These are phyloP conservation scores for Hippocampus mohnikei DNA, from an alignment of 2,113 vertebrate species.

Conservation along the genomic window DNA sequence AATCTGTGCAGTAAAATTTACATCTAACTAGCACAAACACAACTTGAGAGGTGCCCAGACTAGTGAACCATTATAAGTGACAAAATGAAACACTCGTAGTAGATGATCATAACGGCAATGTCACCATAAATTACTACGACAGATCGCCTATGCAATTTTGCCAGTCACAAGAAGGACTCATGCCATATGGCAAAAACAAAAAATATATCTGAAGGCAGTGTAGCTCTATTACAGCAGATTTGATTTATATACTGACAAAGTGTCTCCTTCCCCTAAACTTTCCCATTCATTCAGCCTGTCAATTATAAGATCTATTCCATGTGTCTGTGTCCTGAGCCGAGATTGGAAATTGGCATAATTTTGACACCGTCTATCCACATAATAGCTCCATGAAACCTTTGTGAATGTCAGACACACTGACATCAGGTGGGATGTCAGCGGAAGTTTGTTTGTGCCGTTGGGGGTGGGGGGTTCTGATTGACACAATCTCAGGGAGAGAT, in stretches of 20 bases:
- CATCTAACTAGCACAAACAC: too few relatives aligned
- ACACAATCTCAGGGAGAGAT: constrained; percentile 40
- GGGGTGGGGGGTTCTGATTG: constrained; percentile 44
- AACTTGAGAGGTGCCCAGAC: too few relatives aligned
- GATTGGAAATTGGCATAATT: constrained; percentile 34
- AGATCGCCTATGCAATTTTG: too few relatives aligned
- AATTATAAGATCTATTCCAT: constrained; percentile 21
- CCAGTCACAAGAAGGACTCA: too few relatives aligned
- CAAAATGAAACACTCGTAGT: too few relatives aligned
- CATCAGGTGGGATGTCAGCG: constrained; percentile 38
- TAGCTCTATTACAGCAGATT: background rate
- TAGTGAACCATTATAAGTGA: too few relatives aligned
- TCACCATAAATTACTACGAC: too few relatives aligned
- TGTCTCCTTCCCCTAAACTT: background rate
- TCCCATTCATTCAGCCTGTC: constrained; percentile 5
- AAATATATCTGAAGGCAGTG: too few relatives aligned
- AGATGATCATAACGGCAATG: too few relatives aligned
- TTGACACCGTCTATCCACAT: constrained; percentile 41
- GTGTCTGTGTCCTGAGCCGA: constrained; percentile 15
- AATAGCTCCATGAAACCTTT: constrained; percentile 50
- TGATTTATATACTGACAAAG: background rate
- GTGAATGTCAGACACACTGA: constrained; percentile 53
- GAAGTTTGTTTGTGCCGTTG: constrained; percentile 50
- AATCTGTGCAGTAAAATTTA: too few relatives aligned
- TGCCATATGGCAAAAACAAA: too few relatives aligned